phyloP scores from a whole-genome alignment of 2,113 vertebrate species.

The Hippocampus abdominalis region DNA sequence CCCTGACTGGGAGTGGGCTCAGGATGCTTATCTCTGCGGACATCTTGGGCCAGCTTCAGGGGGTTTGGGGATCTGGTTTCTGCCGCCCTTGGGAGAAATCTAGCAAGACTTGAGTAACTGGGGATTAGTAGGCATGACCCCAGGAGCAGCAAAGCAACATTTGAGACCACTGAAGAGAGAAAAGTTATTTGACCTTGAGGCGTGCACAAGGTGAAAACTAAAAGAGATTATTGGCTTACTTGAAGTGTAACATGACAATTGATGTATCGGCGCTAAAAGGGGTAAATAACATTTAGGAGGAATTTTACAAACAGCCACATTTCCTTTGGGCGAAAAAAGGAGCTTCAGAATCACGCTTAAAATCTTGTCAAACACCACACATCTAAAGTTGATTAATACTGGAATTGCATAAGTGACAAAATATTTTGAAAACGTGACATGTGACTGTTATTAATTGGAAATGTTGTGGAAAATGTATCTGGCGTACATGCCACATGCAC shows the following conservation, averaged over 20 bases:
- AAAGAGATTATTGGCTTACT: constrained; percentile 77
- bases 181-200: constrained; percentile 79
- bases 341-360: neutral
- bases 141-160: constrained; percentile 83
- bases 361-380: neutral
- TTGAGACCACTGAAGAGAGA: constrained; percentile 89
- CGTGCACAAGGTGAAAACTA: constrained; percentile 77
- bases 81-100: constrained; percentile 80
- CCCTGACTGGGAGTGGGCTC: constrained; percentile 80
- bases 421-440: neutral
- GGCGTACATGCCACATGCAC: too few species aligned
- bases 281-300: constrained; percentile 18
- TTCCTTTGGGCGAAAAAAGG: too few species aligned
- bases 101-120: constrained; percentile 78
- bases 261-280: constrained; percentile 40
- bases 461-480: too few species aligned
- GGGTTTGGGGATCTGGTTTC: constrained; percentile 86
- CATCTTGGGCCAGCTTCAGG: constrained; percentile 86
- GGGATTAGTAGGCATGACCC: constrained; percentile 89
- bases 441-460: too few species aligned
- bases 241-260: constrained; percentile 66
- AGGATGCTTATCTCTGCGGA: constrained; percentile 86
- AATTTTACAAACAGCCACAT: neutral
- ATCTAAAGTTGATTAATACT: neutral
- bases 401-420: neutral